Percentiles rank a stretch among this genome's conserved stretches.
Conservation (phyloP, 2,113 vertebrate species). For the Austrofundulus limnaeus region DNA sequence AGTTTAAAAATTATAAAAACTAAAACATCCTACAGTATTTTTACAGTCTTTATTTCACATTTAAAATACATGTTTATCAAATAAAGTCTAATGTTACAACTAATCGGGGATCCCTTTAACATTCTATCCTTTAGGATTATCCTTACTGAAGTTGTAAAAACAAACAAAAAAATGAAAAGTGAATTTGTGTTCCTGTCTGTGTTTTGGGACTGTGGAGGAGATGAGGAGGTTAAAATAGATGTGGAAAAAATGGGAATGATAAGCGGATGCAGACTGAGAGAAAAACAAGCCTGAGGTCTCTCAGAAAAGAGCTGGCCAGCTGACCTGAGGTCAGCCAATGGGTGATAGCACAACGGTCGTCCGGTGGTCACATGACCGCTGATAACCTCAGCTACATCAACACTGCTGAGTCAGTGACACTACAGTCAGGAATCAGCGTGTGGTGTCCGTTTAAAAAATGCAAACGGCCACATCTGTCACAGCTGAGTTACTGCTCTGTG, state of each 20-base stretch:
- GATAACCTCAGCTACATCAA: constrained; percentile 45
- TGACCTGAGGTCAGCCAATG: constrained; percentile 56
- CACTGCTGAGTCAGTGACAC: constrained; percentile 39
- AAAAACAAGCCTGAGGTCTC: constrained; percentile 60
- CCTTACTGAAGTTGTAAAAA: constrained; percentile 17
- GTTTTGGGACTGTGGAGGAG: constrained; percentile 16
- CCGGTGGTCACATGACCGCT: constrained; percentile 34
- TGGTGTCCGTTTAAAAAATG: neutral
- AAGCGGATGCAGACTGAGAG: constrained; percentile 54
- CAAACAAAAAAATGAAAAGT: too few relatives aligned
- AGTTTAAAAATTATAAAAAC: too few relatives aligned
- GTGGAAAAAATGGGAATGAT: constrained; percentile 35
- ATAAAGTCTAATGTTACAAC: too few relatives aligned
- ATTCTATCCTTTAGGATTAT: constrained; percentile 19
- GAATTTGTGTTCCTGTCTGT: constrained; percentile 1
- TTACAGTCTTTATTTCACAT: too few relatives aligned
- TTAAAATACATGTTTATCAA: too few relatives aligned
- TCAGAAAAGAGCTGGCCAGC: constrained; percentile 46
- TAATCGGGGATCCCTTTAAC: too few relatives aligned
- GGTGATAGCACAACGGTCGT: constrained; percentile 40
- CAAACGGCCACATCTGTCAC: constrained; percentile 9
- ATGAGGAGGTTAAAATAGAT: constrained; percentile 24
- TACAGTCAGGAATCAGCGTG: constrained; percentile 2
- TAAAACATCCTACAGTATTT: too few relatives aligned
- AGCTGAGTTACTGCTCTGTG: neutral